These are phyloP conservation scores for Mya arenaria DNA, from an alignment of 1,140 invertebrate species.

Conservation along the genomic window DNA sequence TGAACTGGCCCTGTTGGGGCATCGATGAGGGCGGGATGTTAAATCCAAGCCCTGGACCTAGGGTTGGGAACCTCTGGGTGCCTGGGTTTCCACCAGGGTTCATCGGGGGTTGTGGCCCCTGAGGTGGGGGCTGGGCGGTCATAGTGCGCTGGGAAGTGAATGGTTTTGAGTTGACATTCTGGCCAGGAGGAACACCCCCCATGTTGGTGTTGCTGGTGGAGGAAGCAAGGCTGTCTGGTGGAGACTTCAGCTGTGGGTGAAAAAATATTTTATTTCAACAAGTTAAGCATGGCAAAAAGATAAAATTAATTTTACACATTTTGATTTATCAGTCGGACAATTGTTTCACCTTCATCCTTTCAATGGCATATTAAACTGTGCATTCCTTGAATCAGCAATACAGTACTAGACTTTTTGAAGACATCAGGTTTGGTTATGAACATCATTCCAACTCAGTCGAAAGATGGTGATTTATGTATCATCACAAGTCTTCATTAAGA, in stretches of 20 bases:
- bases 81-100: not conserved
- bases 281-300: too few relatives aligned
- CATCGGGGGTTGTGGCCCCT: constrained; percentile 14
- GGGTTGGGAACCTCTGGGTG: constrained; percentile 31
- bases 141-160: constrained; percentile 44
- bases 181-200: constrained; percentile 39
- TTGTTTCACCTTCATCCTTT: too few relatives aligned
- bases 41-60: constrained; percentile 19
- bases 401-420: too few relatives aligned
- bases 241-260: constrained; percentile 70
- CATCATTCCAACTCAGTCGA: too few relatives aligned
- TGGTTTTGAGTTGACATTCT: constrained; percentile 56
- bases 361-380: too few relatives aligned
- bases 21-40: constrained; percentile 39
- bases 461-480: too few relatives aligned
- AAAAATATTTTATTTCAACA: too few relatives aligned
- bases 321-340: too few relatives aligned
- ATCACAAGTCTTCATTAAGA: too few relatives aligned
- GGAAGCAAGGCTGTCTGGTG: constrained; percentile 44
- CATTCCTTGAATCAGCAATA: too few relatives aligned
- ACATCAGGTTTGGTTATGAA: too few relatives aligned
- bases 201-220: not conserved
- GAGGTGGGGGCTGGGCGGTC: constrained; percentile 23
- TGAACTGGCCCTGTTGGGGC: constrained; percentile 31
- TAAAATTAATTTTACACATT: too few relatives aligned